A percentile compares a stretch with the other conserved stretches of the same genome.
Evolutionary conservation across 2,888 invertebrate species (phyloP).

Genomic region (Allophyes oxyacanthae): DNA sequence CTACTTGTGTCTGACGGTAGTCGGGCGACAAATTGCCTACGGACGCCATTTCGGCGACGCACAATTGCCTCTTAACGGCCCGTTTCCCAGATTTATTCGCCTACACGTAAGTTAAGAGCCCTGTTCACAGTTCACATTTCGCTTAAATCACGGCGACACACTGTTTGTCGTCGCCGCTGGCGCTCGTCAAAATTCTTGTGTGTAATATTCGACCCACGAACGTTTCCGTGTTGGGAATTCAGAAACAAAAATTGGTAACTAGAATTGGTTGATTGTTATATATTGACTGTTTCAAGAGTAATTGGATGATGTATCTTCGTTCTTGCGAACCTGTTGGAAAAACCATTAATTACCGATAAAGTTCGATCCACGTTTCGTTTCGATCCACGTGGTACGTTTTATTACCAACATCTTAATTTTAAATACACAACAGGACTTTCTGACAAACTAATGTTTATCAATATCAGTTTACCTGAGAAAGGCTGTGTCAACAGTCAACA

Average conservation of each 20-base stretch:
- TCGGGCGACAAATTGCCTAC: conserved; percentile 60
- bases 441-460: conserved; percentile 27
- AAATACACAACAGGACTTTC: conserved; percentile 1
- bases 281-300: conserved; percentile 21
- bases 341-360: not conserved
- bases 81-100: conserved; percentile 67
- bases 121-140: conserved; percentile 56
- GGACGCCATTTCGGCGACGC: conserved; percentile 64
- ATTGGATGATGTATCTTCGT: conserved; percentile 17
- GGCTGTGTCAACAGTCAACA: conserved; percentile 9
- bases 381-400: not conserved
- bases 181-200: conserved; percentile 53
- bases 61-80: conserved; percentile 65
- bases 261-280: conserved; percentile 32
- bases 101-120: conserved; percentile 58
- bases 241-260: conserved; percentile 20
- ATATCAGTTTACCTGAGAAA: conserved; percentile 20
- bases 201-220: conserved; percentile 40
- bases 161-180: conserved; percentile 42
- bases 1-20: conserved; percentile 50
- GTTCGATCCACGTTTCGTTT: too few species aligned
- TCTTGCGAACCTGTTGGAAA: conserved; percentile 1
- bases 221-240: conserved; percentile 50
- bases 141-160: conserved; percentile 57
- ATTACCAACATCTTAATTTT: not conserved